These are phyloP conservation scores for Parnassius glacialis DNA, from an alignment of 2,888 invertebrate species.

Conservation along the genomic window DNA sequence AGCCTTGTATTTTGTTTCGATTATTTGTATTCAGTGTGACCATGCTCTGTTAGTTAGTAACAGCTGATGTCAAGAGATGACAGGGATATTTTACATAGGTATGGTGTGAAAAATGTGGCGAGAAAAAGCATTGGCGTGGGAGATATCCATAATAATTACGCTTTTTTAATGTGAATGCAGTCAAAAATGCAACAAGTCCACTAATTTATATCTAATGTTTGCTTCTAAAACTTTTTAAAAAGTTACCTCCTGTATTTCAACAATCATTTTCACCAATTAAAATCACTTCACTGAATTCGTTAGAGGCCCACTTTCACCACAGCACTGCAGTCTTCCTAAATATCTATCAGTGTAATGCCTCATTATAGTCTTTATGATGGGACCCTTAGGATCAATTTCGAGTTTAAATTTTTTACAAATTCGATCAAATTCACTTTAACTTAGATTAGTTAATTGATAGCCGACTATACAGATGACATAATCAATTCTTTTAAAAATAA, in stretches of 20 bases:
- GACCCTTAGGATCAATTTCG: slow-evolving; percentile 14
- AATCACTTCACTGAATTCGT: slow-evolving; percentile 40
- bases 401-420: slow-evolving; percentile 12
- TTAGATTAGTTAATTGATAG: slow-evolving; percentile 9
- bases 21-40: neutral
- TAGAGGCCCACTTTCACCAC: slow-evolving; percentile 34
- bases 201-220: slow-evolving; percentile 20
- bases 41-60: slow-evolving; percentile 10
- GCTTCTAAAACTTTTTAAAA: slow-evolving; percentile 24
- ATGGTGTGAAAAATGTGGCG: slow-evolving; percentile 19
- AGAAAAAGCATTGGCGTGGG: slow-evolving; percentile 22
- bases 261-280: slow-evolving; percentile 63
- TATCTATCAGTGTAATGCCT: slow-evolving; percentile 17
- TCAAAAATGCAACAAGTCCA: slow-evolving; percentile 18
- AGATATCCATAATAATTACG: neutral
- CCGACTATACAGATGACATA: slow-evolving; percentile 10
- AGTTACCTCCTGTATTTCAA: slow-evolving; percentile 75
- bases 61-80: slow-evolving; percentile 20
- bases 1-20: neutral
- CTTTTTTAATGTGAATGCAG: slow-evolving; percentile 19
- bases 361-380: slow-evolving; percentile 23
- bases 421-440: slow-evolving; percentile 12
- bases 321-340: slow-evolving; percentile 27
- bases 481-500: slow-evolving; percentile 4
- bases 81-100: slow-evolving; percentile 15